Evolutionary conservation across 2,888 invertebrate species (phyloP).

Genomic region (Chalcis sispes): DNA sequence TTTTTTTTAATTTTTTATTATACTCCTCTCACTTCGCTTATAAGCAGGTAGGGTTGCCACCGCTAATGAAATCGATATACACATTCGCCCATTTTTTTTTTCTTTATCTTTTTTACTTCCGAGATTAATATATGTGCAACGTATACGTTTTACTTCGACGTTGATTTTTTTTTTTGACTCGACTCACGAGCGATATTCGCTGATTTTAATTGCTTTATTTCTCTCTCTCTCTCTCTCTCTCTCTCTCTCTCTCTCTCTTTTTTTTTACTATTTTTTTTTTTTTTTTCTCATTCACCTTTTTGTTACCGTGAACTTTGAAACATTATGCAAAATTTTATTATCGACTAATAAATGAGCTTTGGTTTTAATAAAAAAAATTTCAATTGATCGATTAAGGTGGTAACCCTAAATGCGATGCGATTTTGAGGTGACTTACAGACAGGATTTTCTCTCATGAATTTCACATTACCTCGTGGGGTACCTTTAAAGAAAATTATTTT

Average conservation of each 20-base stretch:
- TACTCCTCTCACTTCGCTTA: constrained; percentile 54
- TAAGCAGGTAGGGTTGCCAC: constrained; percentile 48
- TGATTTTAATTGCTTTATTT: not conserved
- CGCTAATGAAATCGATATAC: constrained; percentile 24
- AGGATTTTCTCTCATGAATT: constrained; percentile 70
- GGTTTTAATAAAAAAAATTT: too few species aligned
- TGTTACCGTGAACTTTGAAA: not conserved
- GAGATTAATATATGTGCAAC: too few species aligned
- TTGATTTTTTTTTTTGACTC: too few species aligned
- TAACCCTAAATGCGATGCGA: constrained; percentile 52
- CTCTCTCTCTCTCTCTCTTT: not conserved
- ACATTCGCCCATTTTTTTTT: not conserved
- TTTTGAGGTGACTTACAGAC: constrained; percentile 72
- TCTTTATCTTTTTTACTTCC: too few species aligned
- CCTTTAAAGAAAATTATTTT: constrained; percentile 72
- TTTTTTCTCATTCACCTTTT: not conserved
- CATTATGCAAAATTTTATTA: too few species aligned
- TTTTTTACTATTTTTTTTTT: constrained; percentile 8
- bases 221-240: not conserved
- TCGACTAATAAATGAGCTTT: too few species aligned
- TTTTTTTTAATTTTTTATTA: constrained; percentile 48
- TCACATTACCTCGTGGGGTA: constrained; percentile 76
- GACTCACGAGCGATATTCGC: too few species aligned
- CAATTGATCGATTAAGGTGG: constrained; percentile 14
- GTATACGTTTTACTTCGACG: too few species aligned